Percentiles rank a stretch among this genome's conserved stretches.
Conservation (phyloP, 2,888 invertebrate species). For the Druceiella hillmani region DNA sequence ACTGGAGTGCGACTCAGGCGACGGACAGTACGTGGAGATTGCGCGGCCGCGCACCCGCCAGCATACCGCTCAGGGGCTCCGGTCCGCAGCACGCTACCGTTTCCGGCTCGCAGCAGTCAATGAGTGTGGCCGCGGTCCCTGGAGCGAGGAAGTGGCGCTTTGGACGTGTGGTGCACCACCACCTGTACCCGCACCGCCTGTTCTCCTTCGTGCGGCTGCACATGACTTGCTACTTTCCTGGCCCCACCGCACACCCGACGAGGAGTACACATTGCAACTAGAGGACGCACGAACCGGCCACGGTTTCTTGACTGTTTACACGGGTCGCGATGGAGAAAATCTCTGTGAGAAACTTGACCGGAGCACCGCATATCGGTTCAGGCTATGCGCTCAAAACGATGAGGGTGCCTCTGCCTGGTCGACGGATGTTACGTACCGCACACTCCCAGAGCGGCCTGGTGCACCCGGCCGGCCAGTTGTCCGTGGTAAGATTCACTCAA, state of each 20-base stretch:
- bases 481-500: slow-evolving; percentile 78
- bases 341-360: slow-evolving; percentile 63
- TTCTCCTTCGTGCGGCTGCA: slow-evolving; percentile 57
- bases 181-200: slow-evolving; percentile 70
- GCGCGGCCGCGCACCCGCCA: slow-evolving; percentile 70
- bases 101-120: slow-evolving; percentile 83
- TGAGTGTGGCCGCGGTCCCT: slow-evolving; percentile 68
- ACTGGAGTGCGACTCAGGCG: slow-evolving; percentile 72
- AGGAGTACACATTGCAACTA: slow-evolving; percentile 80
- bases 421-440: slow-evolving; percentile 69
- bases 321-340: slow-evolving; percentile 66
- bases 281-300: slow-evolving; percentile 63
- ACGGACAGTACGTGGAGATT: slow-evolving; percentile 65
- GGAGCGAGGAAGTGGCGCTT: slow-evolving; percentile 61
- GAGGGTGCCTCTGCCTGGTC: slow-evolving; percentile 83
- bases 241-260: slow-evolving; percentile 69
- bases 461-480: slow-evolving; percentile 71
- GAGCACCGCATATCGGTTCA: slow-evolving; percentile 77
- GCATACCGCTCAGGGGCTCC: slow-evolving; percentile 68
- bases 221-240: slow-evolving; percentile 66
- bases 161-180: slow-evolving; percentile 80
- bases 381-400: slow-evolving; percentile 75
- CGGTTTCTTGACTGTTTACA: slow-evolving; percentile 75
- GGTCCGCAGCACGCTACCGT: slow-evolving; percentile 72
- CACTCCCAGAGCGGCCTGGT: slow-evolving; percentile 72